Evolutionary conservation across 1,140 invertebrate species (phyloP), one percentile per base, ranked within the genome.

Genomic region (Achatina immaculata): DNA sequence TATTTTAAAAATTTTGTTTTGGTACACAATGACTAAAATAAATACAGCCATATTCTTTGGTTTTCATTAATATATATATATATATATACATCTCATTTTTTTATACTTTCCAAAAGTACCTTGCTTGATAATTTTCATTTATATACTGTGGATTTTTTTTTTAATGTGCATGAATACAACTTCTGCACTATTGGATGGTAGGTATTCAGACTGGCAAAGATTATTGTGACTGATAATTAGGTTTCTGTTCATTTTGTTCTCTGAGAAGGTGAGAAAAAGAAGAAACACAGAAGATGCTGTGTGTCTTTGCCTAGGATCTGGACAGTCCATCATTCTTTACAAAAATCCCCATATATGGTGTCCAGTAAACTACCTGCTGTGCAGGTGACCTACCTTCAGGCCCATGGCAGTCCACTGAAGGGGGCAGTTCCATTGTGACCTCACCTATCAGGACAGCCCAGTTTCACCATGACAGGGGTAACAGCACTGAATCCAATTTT

Each of bases 271-370:
- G 6, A 51, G 9, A 65, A 78, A 51, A 78, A 48, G 75, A 78
- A 66, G 45, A 78, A 78, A 55, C n/a, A 51, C 31, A 38, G 55
- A 78, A 65, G 19, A 21, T 36, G 45, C 4, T 40, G 38, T n/a
- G 4, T 66, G n/a, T 40, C 45, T 16, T n/a, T 51, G 14, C 45
- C 75, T 24, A 78, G 66, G 73, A 55, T 31, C 55, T 14, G 1
- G 16, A 55, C 42, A 40, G 40, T 65, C 28, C 75, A 66, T 43
- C 36, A 36, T n/a, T 40, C 75, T 21, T 66, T 78, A 14, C 24
- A 78, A 78, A 66, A 40, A 21, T 78, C 75, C 4, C 75, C 75
- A 28, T 78, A 78, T 31, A 4, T 78, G 58, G 24, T 34, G 19
- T 24, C 45, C 21, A 19, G 11, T 11, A 78, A 65, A 66, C 58